phyloP scores from a whole-genome alignment of 2,113 vertebrate species.

The Oxyruncus cristatus region DNA sequence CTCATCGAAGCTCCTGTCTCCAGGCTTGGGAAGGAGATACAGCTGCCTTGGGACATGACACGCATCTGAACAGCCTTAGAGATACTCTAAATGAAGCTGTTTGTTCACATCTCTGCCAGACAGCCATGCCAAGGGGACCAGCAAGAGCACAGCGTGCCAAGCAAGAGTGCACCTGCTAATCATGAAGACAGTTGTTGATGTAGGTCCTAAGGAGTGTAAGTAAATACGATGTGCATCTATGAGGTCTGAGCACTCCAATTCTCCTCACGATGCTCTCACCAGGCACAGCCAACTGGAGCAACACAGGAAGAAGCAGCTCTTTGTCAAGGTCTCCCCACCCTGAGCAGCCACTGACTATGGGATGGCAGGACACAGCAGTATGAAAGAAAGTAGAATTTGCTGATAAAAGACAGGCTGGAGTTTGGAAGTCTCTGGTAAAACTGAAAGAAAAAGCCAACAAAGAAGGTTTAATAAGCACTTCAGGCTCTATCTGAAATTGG shows the following conservation, averaged over 20 bases:
- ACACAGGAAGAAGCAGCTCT: not conserved
- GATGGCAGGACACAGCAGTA: not conserved
- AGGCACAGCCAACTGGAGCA: not conserved
- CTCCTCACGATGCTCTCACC: rapidly evolving
- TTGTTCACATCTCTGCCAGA: not conserved
- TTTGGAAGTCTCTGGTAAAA: not conserved
- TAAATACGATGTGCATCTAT: not conserved
- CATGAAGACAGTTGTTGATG: rapidly evolving
- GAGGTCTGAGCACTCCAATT: rapidly evolving
- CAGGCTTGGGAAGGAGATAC: not conserved
- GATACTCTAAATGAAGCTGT: not conserved
- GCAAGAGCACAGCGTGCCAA: not conserved
- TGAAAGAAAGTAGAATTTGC: not conserved
- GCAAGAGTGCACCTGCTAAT: not conserved
- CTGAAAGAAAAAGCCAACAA: not conserved
- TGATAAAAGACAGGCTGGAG: not conserved
- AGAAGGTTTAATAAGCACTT: not conserved
- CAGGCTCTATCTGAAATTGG: not conserved
- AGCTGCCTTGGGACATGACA: not conserved
- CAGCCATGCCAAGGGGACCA: not conserved
- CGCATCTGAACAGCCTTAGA: not conserved
- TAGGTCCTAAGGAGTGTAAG: not conserved
- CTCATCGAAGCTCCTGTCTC: rapidly evolving
- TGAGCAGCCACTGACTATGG: not conserved
- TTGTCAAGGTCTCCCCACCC: not conserved